Evolutionary conservation across 2,888 invertebrate genomes (phyloP), one percentile per base, ranked within the genome.

Genomic region (Cephus runcator): DNA sequence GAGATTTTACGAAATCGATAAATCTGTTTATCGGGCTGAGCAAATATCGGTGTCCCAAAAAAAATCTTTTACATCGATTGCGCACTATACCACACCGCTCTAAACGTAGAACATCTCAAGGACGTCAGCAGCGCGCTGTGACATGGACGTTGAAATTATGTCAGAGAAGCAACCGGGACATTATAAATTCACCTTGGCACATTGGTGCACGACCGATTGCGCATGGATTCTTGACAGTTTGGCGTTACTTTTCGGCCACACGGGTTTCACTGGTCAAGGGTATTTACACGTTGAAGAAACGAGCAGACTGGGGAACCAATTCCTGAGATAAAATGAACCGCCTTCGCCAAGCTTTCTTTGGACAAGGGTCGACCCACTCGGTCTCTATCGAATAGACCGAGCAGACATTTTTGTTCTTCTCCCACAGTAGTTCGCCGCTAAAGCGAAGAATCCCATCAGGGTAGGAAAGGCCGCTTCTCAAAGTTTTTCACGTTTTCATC

Each of bases 31-130:
- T 56, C 56, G 23, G 56, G 81, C 82, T 85, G 83, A 81, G 83
- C 85, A 84, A 85, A 85, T 85, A 85, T 84, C 82, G 80, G 77
- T 80, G 81, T 82, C 80, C 79, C 81, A 75, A 82, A 56, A 56
- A 81, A 83, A 84, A 85, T 84, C 85, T 83, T 85, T 85, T 84
- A 83, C 81, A 80, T 82, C 80, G 83, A 85, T 85, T 85, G 85
- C 85, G 83, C 81, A 85, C 81, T 82, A 80, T 75, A 80, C 75
- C 77, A 76, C 79, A 78, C 56, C 56, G 56, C 56, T 56, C 56
- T 56, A 56, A 23, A 80, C 75, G 81, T 80, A 82, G 82, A 81
- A 81, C 80, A 85, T 84, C 81, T 83, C 85, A 86, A 86, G 85
- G 85, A 84, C 85, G 76, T 74, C 69, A 78, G n/a, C 68, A 79